These are phyloP conservation scores for Ophthalmotilapia sp. DNA, from an alignment of 2,113 vertebrate genomes.

Conservation along the genomic window DNA sequence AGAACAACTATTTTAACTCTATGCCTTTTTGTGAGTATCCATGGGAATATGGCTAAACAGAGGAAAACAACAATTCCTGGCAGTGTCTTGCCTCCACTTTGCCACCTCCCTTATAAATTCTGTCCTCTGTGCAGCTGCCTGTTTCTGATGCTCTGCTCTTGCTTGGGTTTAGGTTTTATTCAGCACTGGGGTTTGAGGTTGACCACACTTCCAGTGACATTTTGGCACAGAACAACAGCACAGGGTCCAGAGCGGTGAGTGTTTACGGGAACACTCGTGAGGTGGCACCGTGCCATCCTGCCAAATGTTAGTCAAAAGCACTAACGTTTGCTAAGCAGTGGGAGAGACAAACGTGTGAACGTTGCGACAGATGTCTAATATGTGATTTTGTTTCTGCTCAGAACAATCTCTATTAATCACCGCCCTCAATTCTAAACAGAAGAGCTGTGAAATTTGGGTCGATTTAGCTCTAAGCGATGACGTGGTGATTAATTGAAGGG, in stretches of 20 bases:
- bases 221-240: constrained; percentile 39
- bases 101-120: constrained; percentile 62
- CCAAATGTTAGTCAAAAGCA: constrained; percentile 50
- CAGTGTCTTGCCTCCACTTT: constrained; percentile 48
- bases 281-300: constrained; percentile 50
- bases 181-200: constrained; percentile 43
- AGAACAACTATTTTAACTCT: constrained; percentile 15
- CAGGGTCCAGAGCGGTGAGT: constrained; percentile 44
- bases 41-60: constrained; percentile 55
- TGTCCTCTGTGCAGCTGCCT: constrained; percentile 53
- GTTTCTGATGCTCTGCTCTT: constrained; percentile 12
- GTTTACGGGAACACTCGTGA: constrained; percentile 62
- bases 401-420: background rate
- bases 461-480: background rate
- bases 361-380: constrained; percentile 24
- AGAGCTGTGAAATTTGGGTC: background rate
- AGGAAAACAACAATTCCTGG: constrained; percentile 62
- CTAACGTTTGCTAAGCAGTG: background rate
- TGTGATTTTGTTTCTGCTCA: background rate
- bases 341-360: constrained; percentile 6
- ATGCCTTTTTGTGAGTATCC: constrained; percentile 50
- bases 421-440: background rate
- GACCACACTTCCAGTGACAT: constrained; percentile 47
- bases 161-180: constrained; percentile 36
- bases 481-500: background rate